These are phyloP conservation scores for Eleginops maclovinus DNA, from an alignment of 2,113 vertebrate genomes.

Conservation along the genomic window DNA sequence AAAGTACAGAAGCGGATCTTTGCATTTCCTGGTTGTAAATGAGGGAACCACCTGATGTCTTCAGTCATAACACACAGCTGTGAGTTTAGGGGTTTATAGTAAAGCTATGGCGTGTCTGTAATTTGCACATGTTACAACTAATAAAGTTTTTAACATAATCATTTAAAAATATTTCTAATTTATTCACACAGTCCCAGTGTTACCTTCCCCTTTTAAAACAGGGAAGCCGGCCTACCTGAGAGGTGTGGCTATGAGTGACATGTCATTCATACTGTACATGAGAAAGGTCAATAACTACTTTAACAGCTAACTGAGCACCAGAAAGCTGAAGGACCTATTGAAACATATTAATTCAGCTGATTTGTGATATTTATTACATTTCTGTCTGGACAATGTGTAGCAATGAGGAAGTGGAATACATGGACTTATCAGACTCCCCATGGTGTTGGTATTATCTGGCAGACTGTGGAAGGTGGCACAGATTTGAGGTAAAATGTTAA, in stretches of 20 bases:
- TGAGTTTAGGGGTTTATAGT: constrained; percentile 1
- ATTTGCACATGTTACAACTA: constrained; percentile 42
- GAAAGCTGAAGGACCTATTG: neutral
- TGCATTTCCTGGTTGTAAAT: neutral
- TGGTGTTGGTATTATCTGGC: constrained; percentile 91
- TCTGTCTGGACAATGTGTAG: neutral
- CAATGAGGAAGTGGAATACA: constrained; percentile 71
- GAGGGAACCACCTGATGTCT: neutral
- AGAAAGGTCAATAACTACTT: neutral
- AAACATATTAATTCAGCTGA: neutral
- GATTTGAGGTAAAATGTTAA: constrained; percentile 85
- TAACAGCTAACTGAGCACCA: neutral
- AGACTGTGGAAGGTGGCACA: constrained; percentile 91
- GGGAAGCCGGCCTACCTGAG: neutral
- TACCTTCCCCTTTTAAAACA: too few species aligned
- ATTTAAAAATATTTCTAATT: too few species aligned
- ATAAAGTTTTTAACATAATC: constrained; percentile 62
- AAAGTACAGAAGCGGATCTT: constrained; percentile 1
- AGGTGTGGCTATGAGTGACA: constrained; percentile 7
- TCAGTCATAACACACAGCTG: constrained; percentile 1
- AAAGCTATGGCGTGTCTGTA: constrained; percentile 38
- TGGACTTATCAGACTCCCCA: constrained; percentile 88
- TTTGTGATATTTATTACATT: neutral
- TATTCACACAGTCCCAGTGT: too few species aligned
- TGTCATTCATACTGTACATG: neutral